These are phyloP conservation scores for Bicyclus anynana DNA, from an alignment of 1,140 invertebrate species.

Conservation along the genomic window DNA sequence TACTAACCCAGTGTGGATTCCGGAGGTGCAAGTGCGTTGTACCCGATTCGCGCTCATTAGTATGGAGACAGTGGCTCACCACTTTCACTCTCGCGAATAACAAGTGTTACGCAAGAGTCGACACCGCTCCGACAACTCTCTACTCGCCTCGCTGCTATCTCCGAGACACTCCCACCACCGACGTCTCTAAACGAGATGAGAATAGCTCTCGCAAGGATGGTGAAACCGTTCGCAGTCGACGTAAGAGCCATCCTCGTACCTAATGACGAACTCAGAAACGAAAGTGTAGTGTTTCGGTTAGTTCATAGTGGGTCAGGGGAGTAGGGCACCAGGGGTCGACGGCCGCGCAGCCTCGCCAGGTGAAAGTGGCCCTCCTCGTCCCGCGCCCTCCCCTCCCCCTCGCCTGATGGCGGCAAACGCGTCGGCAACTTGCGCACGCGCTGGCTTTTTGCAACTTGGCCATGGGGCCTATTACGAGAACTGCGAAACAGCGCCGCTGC, in stretches of 20 bases:
- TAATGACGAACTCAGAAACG: constrained; percentile 68
- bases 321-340: constrained; percentile 71
- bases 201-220: constrained; percentile 43
- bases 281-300: constrained; percentile 72
- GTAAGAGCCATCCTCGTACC: constrained; percentile 59
- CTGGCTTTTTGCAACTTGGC: constrained; percentile 73
- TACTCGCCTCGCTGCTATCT: constrained; percentile 47
- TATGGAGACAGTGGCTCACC: constrained; percentile 65
- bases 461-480: constrained; percentile 71
- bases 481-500: constrained; percentile 56
- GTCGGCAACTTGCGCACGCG: constrained; percentile 63
- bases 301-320: constrained; percentile 70
- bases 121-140: constrained; percentile 53
- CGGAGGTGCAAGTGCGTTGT: constrained; percentile 47
- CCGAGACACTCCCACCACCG: constrained; percentile 28
- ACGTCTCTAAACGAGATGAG: constrained; percentile 22
- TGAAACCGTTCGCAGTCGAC: constrained; percentile 38
- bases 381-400: constrained; percentile 46
- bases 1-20: constrained; percentile 66
- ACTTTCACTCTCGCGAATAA: constrained; percentile 72
- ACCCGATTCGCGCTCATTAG: constrained; percentile 66
- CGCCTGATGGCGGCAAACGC: constrained; percentile 50
- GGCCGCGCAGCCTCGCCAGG: constrained; percentile 73
- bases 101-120: constrained; percentile 61
- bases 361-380: constrained; percentile 68